Percentiles rank a stretch among this genome's conserved stretches.
Evolutionary conservation across 2,113 vertebrate species (phyloP).

Genomic region (Indicator indicator): DNA sequence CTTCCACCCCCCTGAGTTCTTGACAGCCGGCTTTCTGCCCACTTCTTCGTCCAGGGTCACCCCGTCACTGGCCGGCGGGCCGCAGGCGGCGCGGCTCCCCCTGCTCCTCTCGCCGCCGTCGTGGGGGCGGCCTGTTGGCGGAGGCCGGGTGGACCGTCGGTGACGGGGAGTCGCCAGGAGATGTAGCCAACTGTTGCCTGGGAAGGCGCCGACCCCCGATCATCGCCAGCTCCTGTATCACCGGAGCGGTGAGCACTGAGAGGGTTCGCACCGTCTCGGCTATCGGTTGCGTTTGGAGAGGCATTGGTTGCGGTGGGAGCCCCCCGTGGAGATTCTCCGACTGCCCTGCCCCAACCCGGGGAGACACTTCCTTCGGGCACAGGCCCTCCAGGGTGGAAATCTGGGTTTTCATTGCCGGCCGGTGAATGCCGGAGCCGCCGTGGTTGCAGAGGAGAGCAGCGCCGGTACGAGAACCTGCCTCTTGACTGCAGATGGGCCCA

Average conservation of each 20-base stretch:
- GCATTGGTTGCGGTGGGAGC: not conserved
- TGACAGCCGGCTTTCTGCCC: not conserved
- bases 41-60: not conserved
- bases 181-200: conserved; percentile 1
- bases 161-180: not conserved
- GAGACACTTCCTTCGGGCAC: not conserved
- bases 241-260: not conserved
- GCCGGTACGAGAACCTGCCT: not conserved
- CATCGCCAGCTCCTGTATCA: not conserved
- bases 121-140: not conserved
- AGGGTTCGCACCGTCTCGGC: not conserved
- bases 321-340: not conserved
- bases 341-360: not conserved
- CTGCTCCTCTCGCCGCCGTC: not conserved
- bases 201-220: not conserved
- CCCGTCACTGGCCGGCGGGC: not conserved
- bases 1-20: not conserved
- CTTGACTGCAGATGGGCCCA: not conserved
- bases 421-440: not conserved
- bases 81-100: not conserved
- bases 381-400: not conserved
- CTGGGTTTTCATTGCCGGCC: not conserved
- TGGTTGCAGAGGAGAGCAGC: not conserved
- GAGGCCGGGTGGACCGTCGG: not conserved
- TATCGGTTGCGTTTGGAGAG: not conserved